Evolutionary conservation across 2,797 vertebrate species (phyloP).

Genomic region (Arctocebus calabarensis): DNA sequence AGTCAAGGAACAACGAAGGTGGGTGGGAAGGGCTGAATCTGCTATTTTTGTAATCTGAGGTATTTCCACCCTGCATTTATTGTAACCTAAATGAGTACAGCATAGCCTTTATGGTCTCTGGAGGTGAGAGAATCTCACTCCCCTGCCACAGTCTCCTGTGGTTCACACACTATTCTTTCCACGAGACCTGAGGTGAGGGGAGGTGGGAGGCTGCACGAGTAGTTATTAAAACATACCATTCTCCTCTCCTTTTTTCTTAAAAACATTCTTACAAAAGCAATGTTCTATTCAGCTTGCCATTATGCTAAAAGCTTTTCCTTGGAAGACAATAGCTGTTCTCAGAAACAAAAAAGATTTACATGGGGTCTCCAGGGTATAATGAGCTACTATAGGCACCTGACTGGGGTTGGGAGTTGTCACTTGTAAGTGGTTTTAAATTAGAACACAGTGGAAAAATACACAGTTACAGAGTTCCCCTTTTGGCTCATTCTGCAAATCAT

Average conservation of each 20-base stretch:
- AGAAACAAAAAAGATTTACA: conserved; percentile 67
- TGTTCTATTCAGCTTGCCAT: conserved; percentile 74
- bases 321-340: conserved; percentile 79
- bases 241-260: conserved; percentile 65
- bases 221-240: conserved; percentile 63
- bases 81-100: conserved; percentile 21
- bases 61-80: background rate
- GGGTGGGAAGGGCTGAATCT: background rate
- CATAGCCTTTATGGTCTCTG: conserved; percentile 16
- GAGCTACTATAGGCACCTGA: conserved; percentile 54
- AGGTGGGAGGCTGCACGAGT: background rate
- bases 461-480: conserved; percentile 64
- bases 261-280: conserved; percentile 69
- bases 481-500: conserved; percentile 53
- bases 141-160: background rate
- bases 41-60: conserved; percentile 51
- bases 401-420: conserved; percentile 58
- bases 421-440: conserved; percentile 78
- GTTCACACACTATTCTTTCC: conserved; percentile 19
- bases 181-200: background rate
- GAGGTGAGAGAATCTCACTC: conserved; percentile 20
- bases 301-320: conserved; percentile 80
- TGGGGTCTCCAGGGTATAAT: conserved; percentile 65
- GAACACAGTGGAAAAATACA: conserved; percentile 63
- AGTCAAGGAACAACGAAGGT: background rate